A percentile compares a stretch with the other conserved stretches of the same genome.
These are phyloP conservation scores for Procambarus virginalis DNA, from an alignment of 1,140 invertebrate species.

Conservation along the genomic window DNA sequence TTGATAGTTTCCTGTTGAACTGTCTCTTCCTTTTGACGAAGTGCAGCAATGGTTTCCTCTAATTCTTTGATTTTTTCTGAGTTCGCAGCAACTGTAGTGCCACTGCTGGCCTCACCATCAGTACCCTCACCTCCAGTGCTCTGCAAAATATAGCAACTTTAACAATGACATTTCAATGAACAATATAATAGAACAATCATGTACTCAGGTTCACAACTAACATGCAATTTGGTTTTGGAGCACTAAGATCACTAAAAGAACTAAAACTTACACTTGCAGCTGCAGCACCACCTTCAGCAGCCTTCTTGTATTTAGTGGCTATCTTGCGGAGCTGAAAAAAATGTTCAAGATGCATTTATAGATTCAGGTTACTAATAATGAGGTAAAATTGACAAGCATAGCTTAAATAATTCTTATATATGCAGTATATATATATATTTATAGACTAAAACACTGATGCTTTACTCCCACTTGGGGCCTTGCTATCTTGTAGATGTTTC, in stretches of 20 bases:
- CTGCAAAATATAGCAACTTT: background rate
- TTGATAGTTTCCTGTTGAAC: slow-evolving; percentile 17
- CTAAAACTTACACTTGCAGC: background rate
- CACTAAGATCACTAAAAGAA: too few species aligned
- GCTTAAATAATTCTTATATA: too few species aligned
- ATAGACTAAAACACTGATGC: too few species aligned
- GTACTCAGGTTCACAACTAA: too few species aligned
- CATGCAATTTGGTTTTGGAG: too few species aligned
- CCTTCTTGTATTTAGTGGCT: slow-evolving; percentile 91
- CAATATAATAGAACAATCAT: too few species aligned
- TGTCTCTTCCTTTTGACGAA: slow-evolving; percentile 50
- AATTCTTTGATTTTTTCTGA: slow-evolving; percentile 53
- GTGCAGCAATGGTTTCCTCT: slow-evolving; percentile 30
- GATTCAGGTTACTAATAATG: background rate
- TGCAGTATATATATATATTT: too few species aligned
- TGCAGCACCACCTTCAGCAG: slow-evolving; percentile 74
- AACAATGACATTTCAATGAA: too few species aligned
- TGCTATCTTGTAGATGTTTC: too few species aligned
- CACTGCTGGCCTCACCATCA: slow-evolving; percentile 22
- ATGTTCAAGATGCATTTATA: background rate
- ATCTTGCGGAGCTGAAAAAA: slow-evolving; percentile 85
- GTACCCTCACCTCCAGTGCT: slow-evolving; percentile 18
- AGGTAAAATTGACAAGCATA: background rate
- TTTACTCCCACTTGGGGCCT: too few species aligned
- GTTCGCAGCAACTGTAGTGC: background rate